Percentiles rank a stretch among this genome's conserved stretches.
These are phyloP conservation scores for Xestoiulus laeticollis DNA, from an alignment of 2,888 invertebrate species.

Conservation along the genomic window DNA sequence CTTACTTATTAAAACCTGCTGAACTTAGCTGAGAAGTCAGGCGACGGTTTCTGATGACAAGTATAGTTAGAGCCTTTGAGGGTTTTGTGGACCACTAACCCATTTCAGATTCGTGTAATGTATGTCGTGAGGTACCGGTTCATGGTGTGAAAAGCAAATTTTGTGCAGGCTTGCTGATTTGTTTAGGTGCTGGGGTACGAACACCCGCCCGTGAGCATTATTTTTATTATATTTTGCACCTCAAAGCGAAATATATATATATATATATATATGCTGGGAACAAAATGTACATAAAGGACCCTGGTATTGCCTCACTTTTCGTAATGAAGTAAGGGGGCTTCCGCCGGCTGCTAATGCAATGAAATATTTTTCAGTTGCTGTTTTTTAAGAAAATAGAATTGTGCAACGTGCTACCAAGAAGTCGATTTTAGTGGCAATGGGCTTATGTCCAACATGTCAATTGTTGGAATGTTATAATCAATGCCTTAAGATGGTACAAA, in stretches of 20 bases:
- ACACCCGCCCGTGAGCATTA: not conserved
- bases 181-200: not conserved
- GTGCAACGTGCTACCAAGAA: not conserved
- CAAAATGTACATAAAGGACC: not conserved
- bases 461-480: not conserved
- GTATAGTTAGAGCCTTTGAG: slow-evolving; percentile 8
- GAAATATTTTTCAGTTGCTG: not conserved
- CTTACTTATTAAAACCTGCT: not conserved
- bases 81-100: slow-evolving; percentile 47
- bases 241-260: not conserved
- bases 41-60: not conserved
- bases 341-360: slow-evolving; percentile 18
- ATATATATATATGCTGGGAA: not conserved
- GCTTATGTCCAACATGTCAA: not conserved
- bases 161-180: not conserved
- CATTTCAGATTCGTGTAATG: slow-evolving; percentile 32
- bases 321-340: not conserved
- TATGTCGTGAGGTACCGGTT: not conserved
- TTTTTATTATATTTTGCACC: not conserved
- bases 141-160: slow-evolving; percentile 11
- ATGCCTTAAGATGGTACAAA: not conserved
- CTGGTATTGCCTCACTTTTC: not conserved
- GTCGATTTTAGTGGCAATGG: not conserved
- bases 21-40: not conserved
- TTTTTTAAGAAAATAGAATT: not conserved